A percentile compares a stretch with the other conserved stretches of the same genome.
Evolutionary conservation across 1,140 invertebrate species (phyloP).

Genomic region (Brachystomella parvula): DNA sequence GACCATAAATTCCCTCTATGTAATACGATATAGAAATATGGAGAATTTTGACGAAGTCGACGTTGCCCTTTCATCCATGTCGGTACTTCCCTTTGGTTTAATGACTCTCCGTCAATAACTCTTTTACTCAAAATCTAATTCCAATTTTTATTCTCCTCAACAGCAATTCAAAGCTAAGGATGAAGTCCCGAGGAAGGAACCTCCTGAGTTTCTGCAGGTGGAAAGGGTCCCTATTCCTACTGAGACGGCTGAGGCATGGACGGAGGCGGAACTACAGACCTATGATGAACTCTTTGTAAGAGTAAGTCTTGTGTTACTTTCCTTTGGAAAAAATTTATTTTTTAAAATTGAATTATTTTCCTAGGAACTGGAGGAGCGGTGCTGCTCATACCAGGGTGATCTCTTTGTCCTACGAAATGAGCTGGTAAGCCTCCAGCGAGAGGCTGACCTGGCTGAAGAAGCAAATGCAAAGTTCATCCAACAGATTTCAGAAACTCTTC

Average conservation of each 20-base stretch:
- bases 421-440: slow-evolving; percentile 30
- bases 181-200: background rate
- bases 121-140: background rate
- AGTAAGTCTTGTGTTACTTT: slow-evolving; percentile 6
- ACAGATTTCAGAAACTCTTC: slow-evolving; percentile 24
- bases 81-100: background rate
- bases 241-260: slow-evolving; percentile 11
- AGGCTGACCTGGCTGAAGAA: slow-evolving; percentile 24
- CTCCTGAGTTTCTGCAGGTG: no score
- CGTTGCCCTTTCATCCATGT: no score
- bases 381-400: slow-evolving; percentile 33
- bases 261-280: slow-evolving; percentile 9
- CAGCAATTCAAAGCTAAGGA: background rate
- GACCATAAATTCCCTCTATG: no score
- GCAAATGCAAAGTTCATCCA: slow-evolving; percentile 26
- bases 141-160: background rate
- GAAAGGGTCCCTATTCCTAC: slow-evolving; percentile 4
- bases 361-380: slow-evolving; percentile 36
- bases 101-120: background rate
- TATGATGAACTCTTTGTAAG: slow-evolving; percentile 12
- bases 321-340: background rate
- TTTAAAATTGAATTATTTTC: background rate
- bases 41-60: no score
- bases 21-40: no score
- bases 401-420: slow-evolving; percentile 27